A percentile compares a stretch with the other conserved stretches of the same genome.
Evolutionary conservation across 2,888 invertebrate genomes (phyloP).

Genomic region (Siphonodentalium dalli): DNA sequence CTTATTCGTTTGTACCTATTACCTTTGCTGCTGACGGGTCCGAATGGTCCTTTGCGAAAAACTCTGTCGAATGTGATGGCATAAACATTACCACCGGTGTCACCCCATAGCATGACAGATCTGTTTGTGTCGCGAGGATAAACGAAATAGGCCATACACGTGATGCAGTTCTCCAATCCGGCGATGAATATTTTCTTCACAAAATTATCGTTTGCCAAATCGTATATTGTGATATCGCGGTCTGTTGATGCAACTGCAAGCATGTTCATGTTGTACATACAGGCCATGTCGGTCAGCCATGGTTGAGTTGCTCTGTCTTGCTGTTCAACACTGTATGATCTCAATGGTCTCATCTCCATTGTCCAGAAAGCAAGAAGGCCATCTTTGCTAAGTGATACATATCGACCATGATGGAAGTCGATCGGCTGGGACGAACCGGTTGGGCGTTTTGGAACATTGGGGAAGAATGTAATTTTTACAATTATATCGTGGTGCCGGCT

Average conservation of each 20-base stretch:
- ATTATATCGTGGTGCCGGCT: constrained; percentile 74
- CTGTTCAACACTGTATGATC: constrained; percentile 35
- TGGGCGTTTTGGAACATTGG: constrained; percentile 32
- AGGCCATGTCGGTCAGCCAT: constrained; percentile 78
- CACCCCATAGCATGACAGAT: constrained; percentile 76
- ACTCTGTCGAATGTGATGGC: constrained; percentile 40
- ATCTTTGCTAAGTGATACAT: constrained; percentile 79
- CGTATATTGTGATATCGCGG: constrained; percentile 77
- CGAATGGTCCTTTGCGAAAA: constrained; percentile 42
- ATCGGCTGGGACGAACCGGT: constrained; percentile 31
- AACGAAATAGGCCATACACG: constrained; percentile 73
- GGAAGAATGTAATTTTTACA: constrained; percentile 60
- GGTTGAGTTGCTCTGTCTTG: constrained; percentile 68
- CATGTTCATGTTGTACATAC: constrained; percentile 79
- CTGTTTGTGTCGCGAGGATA: constrained; percentile 67
- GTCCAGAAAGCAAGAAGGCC: constrained; percentile 83
- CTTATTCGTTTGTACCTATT: constrained; percentile 35
- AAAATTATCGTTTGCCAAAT: constrained; percentile 72
- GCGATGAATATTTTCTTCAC: constrained; percentile 69
- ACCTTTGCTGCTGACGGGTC: constrained; percentile 32
- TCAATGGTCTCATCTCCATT: constrained; percentile 71
- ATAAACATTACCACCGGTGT: constrained; percentile 73
- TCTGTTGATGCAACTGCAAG: constrained; percentile 81
- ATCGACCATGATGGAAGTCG: constrained; percentile 74
- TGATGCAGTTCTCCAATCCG: constrained; percentile 72